Percentiles rank a stretch among this genome's conserved stretches.
Evolutionary conservation across 2,888 invertebrate species (phyloP).

Genomic region (Orthosia gothica): DNA sequence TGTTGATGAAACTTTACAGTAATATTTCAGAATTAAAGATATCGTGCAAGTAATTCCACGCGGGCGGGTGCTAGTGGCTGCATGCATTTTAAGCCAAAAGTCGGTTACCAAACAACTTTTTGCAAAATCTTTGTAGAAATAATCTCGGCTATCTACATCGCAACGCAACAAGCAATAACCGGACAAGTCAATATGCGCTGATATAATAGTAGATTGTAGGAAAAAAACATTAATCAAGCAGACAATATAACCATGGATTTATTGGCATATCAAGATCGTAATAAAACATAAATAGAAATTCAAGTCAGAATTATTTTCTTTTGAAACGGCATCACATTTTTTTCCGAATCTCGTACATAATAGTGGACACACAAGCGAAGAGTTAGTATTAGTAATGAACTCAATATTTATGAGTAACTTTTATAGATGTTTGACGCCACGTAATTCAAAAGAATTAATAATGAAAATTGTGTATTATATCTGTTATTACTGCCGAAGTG

Average conservation of each 20-base stretch:
- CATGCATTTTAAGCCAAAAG: background rate
- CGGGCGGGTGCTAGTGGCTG: background rate
- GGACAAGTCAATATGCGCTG: slow-evolving; percentile 21
- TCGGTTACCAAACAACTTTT: slow-evolving; percentile 5
- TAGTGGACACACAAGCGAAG: background rate
- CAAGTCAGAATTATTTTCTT: slow-evolving; percentile 26
- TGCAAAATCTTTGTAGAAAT: slow-evolving; percentile 19
- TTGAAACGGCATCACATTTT: slow-evolving; percentile 12
- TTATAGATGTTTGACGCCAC: background rate
- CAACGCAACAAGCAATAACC: slow-evolving; percentile 24
- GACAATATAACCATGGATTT: slow-evolving; percentile 41
- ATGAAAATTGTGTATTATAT: slow-evolving; percentile 1
- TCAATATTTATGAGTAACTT: background rate
- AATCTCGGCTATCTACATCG: slow-evolving; percentile 18
- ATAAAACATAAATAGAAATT: slow-evolving; percentile 46
- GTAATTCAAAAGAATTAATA: slow-evolving; percentile 16
- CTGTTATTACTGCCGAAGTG: background rate
- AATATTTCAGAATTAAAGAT: too few species aligned
- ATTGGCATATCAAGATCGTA: slow-evolving; percentile 42
- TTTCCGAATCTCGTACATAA: background rate
- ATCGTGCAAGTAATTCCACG: too few species aligned
- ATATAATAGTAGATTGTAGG: slow-evolving; percentile 35
- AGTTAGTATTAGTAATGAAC: background rate
- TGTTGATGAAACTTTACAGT: too few species aligned
- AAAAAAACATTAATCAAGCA: slow-evolving; percentile 54